phyloP scores from a whole-genome alignment of 1,140 invertebrate genomes.

The Papilio polyxenes region DNA sequence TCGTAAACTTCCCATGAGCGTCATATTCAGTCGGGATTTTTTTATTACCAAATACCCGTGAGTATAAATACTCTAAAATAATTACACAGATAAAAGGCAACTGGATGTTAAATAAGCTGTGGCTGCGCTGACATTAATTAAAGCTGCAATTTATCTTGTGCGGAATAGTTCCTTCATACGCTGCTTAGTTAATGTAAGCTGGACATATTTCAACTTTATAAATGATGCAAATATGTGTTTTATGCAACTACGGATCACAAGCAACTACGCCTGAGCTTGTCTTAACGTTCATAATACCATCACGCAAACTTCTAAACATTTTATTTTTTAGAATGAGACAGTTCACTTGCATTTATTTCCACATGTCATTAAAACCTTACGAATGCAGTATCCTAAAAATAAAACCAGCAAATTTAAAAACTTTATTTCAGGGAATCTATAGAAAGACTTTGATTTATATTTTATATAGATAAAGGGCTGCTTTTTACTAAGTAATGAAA shows the following conservation, averaged over 20 bases:
- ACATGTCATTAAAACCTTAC: no score
- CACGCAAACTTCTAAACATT: no score
- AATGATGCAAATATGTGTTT: not conserved
- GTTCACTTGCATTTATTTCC: no score
- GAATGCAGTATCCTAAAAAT: no score
- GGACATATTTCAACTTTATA: slow-evolving; percentile 13
- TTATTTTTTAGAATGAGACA: no score
- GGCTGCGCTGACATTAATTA: slow-evolving; percentile 57
- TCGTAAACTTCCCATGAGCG: not conserved
- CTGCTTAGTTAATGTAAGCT: slow-evolving; percentile 9
- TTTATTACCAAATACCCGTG: not conserved
- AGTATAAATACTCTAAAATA: not conserved
- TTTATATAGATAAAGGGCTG: no score
- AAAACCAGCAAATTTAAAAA: no score
- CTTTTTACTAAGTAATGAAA: no score
- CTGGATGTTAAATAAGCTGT: slow-evolving; percentile 34
- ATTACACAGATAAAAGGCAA: not conserved
- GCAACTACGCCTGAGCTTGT: no score
- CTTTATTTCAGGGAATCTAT: no score
- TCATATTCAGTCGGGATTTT: not conserved
- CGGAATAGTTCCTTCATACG: not conserved
- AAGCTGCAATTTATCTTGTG: slow-evolving; percentile 61
- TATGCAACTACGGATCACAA: not conserved
- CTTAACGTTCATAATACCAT: no score
- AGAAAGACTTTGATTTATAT: no score